Conservation (phyloP, 2,888 invertebrate species). For the Drosophila multiciliata region DNA sequence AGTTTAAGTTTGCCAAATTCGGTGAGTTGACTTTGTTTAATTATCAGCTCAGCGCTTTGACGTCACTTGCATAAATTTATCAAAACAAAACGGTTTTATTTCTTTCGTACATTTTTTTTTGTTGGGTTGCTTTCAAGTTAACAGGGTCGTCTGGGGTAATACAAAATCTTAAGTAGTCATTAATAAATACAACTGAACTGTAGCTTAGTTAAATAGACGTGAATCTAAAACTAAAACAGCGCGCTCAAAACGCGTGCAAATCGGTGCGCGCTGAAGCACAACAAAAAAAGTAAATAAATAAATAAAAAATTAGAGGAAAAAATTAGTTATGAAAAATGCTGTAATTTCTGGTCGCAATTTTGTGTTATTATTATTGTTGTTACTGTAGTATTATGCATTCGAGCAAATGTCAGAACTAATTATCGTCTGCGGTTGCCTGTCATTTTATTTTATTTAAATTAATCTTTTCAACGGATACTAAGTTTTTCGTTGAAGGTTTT, state of each 20-base stretch:
- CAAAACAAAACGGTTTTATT: slow-evolving; percentile 26
- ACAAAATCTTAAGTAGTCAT: slow-evolving; percentile 68
- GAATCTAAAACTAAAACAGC: slow-evolving; percentile 41
- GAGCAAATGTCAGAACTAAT: slow-evolving; percentile 42
- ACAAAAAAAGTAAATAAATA: neutral
- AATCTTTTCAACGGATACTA: slow-evolving; percentile 12
- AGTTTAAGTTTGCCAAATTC: slow-evolving; percentile 56
- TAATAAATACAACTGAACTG: slow-evolving; percentile 73
- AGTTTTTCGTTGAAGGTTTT: slow-evolving; percentile 17
- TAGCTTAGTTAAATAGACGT: slow-evolving; percentile 60
- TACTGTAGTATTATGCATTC: slow-evolving; percentile 26
- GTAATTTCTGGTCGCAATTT: slow-evolving; percentile 55
- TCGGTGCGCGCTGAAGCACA: slow-evolving; percentile 35
- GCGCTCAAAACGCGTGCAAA: slow-evolving; percentile 37
- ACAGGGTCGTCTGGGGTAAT: slow-evolving; percentile 63
- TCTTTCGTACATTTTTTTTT: slow-evolving; percentile 24
- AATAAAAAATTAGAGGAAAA: neutral
- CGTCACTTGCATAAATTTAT: slow-evolving; percentile 73
- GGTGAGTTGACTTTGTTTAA: slow-evolving; percentile 64
- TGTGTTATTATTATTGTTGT: slow-evolving; percentile 44
- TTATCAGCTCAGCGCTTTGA: slow-evolving; percentile 66
- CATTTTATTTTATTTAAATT: slow-evolving; percentile 15
- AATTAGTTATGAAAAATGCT: slow-evolving; percentile 35
- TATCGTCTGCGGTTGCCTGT: slow-evolving; percentile 30
- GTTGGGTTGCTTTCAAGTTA: slow-evolving; percentile 46